These are phyloP conservation scores for Synchiropus splendidus DNA, from an alignment of 2,113 vertebrate species.

Conservation along the genomic window DNA sequence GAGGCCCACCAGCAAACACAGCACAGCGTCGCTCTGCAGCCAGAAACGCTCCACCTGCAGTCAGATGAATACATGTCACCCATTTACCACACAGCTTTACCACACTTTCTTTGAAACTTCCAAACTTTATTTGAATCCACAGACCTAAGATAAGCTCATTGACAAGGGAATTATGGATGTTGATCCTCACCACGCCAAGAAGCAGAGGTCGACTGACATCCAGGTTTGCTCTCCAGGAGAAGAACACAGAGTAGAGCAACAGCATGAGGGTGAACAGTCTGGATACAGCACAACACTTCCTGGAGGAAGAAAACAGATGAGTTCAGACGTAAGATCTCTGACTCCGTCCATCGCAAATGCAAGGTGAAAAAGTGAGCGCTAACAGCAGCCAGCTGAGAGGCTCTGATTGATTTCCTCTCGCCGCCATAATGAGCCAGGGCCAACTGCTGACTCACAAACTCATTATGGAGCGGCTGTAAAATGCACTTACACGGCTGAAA, in stretches of 20 bases:
- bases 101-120: too few relatives aligned
- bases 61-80: constrained; percentile 3
- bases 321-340: constrained; percentile 20
- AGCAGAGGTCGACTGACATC: constrained; percentile 87
- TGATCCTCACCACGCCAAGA: constrained; percentile 83
- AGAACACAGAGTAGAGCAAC: constrained; percentile 85
- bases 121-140: too few relatives aligned
- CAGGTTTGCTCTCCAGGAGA: constrained; percentile 95
- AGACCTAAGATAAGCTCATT: too few relatives aligned
- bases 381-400: constrained; percentile 28
- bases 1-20: constrained; percentile 83
- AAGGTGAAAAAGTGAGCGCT: constrained; percentile 36
- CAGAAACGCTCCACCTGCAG: constrained; percentile 92
- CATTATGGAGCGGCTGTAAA: constrained; percentile 48
- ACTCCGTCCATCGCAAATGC: constrained; percentile 41
- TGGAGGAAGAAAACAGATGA: constrained; percentile 20
- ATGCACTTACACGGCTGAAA: constrained; percentile 29
- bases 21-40: constrained; percentile 84
- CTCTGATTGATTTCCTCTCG: constrained; percentile 48
- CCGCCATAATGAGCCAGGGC: constrained; percentile 39
- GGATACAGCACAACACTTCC: constrained; percentile 58
- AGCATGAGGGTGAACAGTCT: constrained; percentile 80
- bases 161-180: not conserved
- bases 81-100: too few relatives aligned
- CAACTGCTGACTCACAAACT: constrained; percentile 47